Conservation (phyloP, 2,113 vertebrate genomes). For the Pao palembangensis region DNA sequence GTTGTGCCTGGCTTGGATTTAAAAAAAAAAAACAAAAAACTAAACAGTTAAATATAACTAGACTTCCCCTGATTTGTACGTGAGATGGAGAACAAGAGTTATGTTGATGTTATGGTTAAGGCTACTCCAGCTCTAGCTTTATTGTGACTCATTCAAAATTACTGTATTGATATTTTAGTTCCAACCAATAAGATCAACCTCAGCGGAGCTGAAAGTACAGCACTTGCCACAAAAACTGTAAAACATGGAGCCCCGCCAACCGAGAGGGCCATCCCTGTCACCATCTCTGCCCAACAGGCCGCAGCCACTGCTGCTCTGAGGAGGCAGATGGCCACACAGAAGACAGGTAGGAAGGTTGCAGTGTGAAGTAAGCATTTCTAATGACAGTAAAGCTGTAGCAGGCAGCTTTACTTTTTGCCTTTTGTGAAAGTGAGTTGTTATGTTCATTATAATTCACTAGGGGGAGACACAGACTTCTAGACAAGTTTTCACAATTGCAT, state of each 20-base stretch:
- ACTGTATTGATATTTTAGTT: conserved; percentile 44
- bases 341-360: conserved; percentile 73
- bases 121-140: too few relatives aligned
- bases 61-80: too few relatives aligned
- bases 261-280: conserved; percentile 70
- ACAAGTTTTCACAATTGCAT: neutral
- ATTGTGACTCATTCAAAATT: neutral
- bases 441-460: conserved; percentile 42
- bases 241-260: conserved; percentile 85
- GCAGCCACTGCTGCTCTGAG: conserved; percentile 86
- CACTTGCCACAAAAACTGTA: conserved; percentile 91
- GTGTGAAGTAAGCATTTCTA: neutral
- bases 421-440: conserved; percentile 10
- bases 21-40: neutral
- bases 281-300: conserved; percentile 85
- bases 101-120: too few relatives aligned
- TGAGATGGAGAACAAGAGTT: too few relatives aligned
- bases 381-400: neutral
- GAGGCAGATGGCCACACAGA: conserved; percentile 88
- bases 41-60: too few relatives aligned
- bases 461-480: conserved; percentile 55
- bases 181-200: conserved; percentile 74
- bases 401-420: neutral
- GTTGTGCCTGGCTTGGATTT: neutral
- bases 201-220: conserved; percentile 87